These are phyloP conservation scores for Stenodera caucasica DNA, from an alignment of 2,888 invertebrate genomes.

Conservation along the genomic window DNA sequence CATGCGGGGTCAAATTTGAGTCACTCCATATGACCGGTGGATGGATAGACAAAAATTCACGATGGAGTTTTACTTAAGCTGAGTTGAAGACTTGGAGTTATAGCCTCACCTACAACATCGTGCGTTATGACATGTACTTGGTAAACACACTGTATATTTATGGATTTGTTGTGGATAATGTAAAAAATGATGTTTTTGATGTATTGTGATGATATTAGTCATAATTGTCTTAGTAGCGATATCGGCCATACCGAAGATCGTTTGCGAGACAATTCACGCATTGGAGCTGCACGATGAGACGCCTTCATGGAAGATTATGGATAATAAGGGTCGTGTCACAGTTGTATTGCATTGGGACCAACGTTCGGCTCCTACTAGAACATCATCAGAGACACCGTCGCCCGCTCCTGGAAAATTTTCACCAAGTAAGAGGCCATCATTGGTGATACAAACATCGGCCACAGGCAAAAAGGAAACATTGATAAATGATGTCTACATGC, in stretches of 20 bases:
- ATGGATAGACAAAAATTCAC: no score
- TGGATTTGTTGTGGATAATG: no score
- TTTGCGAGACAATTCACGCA: constrained; percentile 95
- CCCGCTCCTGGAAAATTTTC: constrained; percentile 60
- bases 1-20: no score
- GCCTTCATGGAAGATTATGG: constrained; percentile 98
- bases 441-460: constrained; percentile 75
- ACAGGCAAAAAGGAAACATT: constrained; percentile 65
- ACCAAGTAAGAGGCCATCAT: constrained; percentile 67
- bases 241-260: constrained; percentile 94
- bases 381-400: constrained; percentile 59
- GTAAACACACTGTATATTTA: no score
- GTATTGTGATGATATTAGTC: not conserved
- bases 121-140: no score
- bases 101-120: no score
- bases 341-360: constrained; percentile 97
- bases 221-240: constrained; percentile 67
- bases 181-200: not conserved
- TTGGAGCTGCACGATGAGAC: constrained; percentile 95
- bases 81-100: no score
- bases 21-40: no score
- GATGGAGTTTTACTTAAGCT: no score
- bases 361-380: constrained; percentile 62
- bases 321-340: constrained; percentile 95
- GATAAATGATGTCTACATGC: constrained; percentile 62